These are phyloP conservation scores for Chesias legatella DNA, from an alignment of 2,888 invertebrate species.

Conservation along the genomic window DNA sequence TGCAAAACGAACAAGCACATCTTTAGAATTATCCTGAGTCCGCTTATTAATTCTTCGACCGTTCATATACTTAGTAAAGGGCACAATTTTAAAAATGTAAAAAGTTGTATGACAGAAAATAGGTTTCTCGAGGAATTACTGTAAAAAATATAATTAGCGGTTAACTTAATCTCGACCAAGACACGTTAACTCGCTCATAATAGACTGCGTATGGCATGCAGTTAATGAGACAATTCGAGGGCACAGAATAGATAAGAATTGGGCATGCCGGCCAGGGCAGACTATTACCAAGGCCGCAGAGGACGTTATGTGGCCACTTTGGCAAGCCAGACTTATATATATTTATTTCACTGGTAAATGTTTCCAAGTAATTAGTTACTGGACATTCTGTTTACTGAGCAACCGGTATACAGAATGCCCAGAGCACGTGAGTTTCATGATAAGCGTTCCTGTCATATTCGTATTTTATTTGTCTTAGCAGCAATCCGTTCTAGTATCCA, in stretches of 20 bases:
- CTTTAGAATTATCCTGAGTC: neutral
- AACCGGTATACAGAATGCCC: no score
- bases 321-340: no score
- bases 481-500: no score
- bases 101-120: conserved; percentile 20
- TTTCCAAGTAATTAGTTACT: no score
- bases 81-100: conserved; percentile 11
- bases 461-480: no score
- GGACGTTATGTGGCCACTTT: no score
- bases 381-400: no score
- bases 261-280: no score
- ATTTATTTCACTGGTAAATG: no score
- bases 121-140: conserved; percentile 18
- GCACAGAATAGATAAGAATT: conserved; percentile 5
- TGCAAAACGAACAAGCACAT: neutral
- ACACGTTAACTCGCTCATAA: conserved; percentile 24
- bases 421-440: no score
- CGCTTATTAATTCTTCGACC: conserved; percentile 1
- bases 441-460: no score
- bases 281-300: no score
- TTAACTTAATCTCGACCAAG: conserved; percentile 24
- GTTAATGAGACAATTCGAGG: conserved; percentile 23
- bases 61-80: conserved; percentile 11
- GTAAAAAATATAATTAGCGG: conserved; percentile 28
- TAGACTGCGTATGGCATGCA: conserved; percentile 17